Percentiles rank a stretch among this genome's conserved stretches.
phyloP scores from a whole-genome alignment of 2,113 vertebrate species.

The Chionomys nivalis region DNA sequence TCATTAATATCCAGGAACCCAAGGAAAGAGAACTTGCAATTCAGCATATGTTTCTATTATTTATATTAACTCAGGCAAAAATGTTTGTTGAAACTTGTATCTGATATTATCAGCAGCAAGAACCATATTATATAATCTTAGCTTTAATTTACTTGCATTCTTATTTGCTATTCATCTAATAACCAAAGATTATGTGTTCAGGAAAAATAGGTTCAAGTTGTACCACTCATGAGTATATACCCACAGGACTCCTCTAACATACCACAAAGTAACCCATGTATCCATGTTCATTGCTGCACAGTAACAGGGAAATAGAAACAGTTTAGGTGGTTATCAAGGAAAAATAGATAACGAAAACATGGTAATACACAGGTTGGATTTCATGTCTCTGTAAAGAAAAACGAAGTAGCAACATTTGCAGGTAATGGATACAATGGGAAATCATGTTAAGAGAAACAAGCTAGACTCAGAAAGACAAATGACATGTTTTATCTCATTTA shows the following conservation, averaged over 20 bases:
- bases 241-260: neutral
- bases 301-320: neutral
- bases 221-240: neutral
- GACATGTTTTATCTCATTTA: neutral
- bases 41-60: neutral
- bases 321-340: neutral
- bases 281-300: neutral
- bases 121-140: neutral
- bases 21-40: neutral
- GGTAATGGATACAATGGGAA: neutral
- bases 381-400: neutral
- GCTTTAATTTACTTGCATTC: neutral
- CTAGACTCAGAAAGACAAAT: neutral
- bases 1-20: neutral
- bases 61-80: constrained; percentile 19
- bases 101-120: neutral
- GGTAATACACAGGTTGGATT: neutral
- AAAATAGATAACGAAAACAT: neutral
- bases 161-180: neutral
- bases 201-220: neutral
- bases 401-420: neutral
- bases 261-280: neutral
- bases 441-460: neutral
- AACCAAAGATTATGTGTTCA: neutral
- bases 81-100: neutral